Percentiles rank a stretch among this genome's conserved stretches.
These are phyloP conservation scores for Drosophila kuntzei DNA, from an alignment of 2,888 invertebrate genomes.

Conservation along the genomic window DNA sequence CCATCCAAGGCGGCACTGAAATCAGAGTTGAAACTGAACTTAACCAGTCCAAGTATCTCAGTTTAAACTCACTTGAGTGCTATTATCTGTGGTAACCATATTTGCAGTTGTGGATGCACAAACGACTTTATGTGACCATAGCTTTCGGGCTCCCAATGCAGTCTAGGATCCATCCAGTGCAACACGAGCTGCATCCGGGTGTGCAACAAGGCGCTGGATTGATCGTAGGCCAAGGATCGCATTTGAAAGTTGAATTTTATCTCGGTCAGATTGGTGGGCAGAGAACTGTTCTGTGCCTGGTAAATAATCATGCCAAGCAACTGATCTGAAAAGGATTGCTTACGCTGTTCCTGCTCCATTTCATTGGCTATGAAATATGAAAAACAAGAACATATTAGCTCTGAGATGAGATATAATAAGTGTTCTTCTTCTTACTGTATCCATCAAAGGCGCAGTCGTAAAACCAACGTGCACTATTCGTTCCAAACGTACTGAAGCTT, in stretches of 20 bases:
- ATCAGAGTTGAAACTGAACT: not conserved
- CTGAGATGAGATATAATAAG: not conserved
- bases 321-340: conserved; percentile 86
- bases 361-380: conserved; percentile 62
- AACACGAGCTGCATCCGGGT: conserved; percentile 85
- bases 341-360: conserved; percentile 69
- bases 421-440: conserved; percentile 53
- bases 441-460: conserved; percentile 87
- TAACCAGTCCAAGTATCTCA: not conserved
- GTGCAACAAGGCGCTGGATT: conserved; percentile 70
- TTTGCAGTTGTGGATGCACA: conserved; percentile 58
- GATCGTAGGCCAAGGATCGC: conserved; percentile 77
- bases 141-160: conserved; percentile 88
- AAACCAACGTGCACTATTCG: conserved; percentile 89
- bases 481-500: conserved; percentile 90
- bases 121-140: conserved; percentile 86
- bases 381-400: too few species aligned
- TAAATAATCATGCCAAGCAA: conserved; percentile 86
- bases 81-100: conserved; percentile 80
- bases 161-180: conserved; percentile 88
- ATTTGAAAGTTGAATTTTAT: conserved; percentile 79
- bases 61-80: conserved; percentile 68
- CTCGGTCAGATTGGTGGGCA: conserved; percentile 69
- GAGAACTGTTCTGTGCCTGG: conserved; percentile 85
- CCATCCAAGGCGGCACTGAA: conserved; percentile 72